These are phyloP conservation scores for Trochalopteron elliotii DNA, from an alignment of 2,113 vertebrate species.

Conservation along the genomic window DNA sequence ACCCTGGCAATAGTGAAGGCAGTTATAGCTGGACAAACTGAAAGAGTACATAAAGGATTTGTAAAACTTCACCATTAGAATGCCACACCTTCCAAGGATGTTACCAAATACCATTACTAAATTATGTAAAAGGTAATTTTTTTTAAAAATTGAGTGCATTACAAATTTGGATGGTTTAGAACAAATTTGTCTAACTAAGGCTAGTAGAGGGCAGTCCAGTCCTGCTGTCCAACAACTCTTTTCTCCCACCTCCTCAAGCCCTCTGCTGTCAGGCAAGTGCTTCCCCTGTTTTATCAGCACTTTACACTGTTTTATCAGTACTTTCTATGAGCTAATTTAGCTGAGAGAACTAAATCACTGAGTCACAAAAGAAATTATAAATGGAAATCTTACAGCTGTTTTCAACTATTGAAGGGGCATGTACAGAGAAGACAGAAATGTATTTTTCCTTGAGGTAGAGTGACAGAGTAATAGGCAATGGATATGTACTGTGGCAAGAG, in stretches of 20 bases:
- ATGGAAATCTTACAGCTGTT: neutral
- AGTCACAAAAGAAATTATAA: neutral
- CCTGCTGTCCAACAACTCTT: neutral
- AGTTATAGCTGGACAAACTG: neutral
- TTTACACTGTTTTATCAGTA: neutral
- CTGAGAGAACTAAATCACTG: neutral
- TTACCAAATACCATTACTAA: neutral
- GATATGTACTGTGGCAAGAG: neutral
- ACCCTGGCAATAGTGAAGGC: neutral
- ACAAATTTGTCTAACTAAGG: neutral
- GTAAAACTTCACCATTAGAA: neutral
- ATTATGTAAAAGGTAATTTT: neutral
- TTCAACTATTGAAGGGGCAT: neutral
- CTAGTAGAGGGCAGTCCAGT: neutral
- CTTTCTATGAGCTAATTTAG: neutral
- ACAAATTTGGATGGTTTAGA: neutral
- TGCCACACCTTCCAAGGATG: neutral
- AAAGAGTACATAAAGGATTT: neutral
- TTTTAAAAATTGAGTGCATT: neutral
- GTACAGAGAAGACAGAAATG: neutral
- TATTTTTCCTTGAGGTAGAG: neutral
- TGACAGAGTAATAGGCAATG: neutral
- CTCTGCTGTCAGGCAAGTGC: neutral
- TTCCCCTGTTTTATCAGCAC: neutral
- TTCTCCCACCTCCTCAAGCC: neutral